Conservation (phyloP, 2,888 invertebrate species). For the Cataglyphis altisquamis region DNA sequence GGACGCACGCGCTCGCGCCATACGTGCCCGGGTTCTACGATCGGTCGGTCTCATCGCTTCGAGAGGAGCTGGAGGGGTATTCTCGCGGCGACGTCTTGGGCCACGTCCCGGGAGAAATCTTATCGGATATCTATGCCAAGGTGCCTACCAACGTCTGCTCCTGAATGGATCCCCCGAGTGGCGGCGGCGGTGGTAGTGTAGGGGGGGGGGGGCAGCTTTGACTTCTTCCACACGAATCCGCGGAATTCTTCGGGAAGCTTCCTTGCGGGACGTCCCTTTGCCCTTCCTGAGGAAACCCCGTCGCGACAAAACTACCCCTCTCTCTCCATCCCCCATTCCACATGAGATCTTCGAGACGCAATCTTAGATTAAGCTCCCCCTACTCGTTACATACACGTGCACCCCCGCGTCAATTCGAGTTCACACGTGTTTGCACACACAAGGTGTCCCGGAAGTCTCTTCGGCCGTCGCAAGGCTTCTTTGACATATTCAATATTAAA, state of each 20-base stretch:
- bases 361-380: slow-evolving; percentile 73
- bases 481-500: neutral
- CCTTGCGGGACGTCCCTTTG: slow-evolving; percentile 10
- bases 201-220: slow-evolving; percentile 17
- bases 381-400: slow-evolving; percentile 33
- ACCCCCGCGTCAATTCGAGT: slow-evolving; percentile 13
- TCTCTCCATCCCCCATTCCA: neutral
- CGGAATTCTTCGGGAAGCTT: slow-evolving; percentile 65
- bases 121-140: slow-evolving; percentile 76
- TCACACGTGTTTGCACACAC: slow-evolving; percentile 39
- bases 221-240: slow-evolving; percentile 53
- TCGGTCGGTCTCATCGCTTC: slow-evolving; percentile 41
- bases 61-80: slow-evolving; percentile 40
- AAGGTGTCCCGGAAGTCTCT: slow-evolving; percentile 29
- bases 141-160: slow-evolving; percentile 67
- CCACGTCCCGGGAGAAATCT: slow-evolving; percentile 77
- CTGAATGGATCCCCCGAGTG: slow-evolving; percentile 64
- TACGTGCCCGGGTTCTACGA: slow-evolving; percentile 60
- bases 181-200: slow-evolving; percentile 70
- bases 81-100: slow-evolving; percentile 54
- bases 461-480: neutral
- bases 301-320: slow-evolving; percentile 9
- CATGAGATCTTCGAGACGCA: slow-evolving; percentile 56
- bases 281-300: slow-evolving; percentile 48
- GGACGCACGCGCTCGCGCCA: slow-evolving; percentile 40